phyloP scores from a whole-genome alignment of 1,140 invertebrate species.

The Nebria ingens region DNA sequence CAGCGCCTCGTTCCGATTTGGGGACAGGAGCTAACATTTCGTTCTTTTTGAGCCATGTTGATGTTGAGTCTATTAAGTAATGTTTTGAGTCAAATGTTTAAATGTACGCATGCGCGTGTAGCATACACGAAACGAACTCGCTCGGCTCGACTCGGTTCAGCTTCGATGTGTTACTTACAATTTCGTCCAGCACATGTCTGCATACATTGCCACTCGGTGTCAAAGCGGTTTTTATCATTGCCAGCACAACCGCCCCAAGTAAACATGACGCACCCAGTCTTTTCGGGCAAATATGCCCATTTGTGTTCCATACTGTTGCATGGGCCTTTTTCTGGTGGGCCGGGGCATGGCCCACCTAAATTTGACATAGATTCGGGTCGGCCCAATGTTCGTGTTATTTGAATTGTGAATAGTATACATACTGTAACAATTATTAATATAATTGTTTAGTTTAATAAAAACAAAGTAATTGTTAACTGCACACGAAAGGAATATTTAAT shows the following conservation, averaged over 20 bases:
- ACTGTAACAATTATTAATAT: no score
- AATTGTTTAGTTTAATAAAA: no score
- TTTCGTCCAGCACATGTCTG: conserved; percentile 48
- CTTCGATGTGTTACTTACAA: conserved; percentile 36
- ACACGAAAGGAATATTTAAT: no score
- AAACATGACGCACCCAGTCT: conserved; percentile 56
- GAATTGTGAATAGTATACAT: background rate
- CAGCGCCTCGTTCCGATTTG: conserved; percentile 56
- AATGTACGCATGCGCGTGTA: no score
- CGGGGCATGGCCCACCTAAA: conserved; percentile 22
- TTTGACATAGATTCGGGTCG: background rate
- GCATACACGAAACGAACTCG: no score
- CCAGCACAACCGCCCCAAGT: conserved; percentile 68
- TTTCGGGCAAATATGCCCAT: conserved; percentile 60
- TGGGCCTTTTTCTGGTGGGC: conserved; percentile 44
- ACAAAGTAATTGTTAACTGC: no score
- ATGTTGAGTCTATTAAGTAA: conserved; percentile 27
- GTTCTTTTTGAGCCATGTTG: conserved; percentile 20
- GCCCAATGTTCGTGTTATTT: no score
- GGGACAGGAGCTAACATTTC: conserved; percentile 40
- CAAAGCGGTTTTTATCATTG: conserved; percentile 65
- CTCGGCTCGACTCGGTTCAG: no score
- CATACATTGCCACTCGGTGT: conserved; percentile 58
- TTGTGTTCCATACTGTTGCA: conserved; percentile 58
- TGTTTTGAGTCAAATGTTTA: no score